Base-by-base conservation (phyloP, 2,797 vertebrate genomes). In the Phalloptychus januarius region DNA sequence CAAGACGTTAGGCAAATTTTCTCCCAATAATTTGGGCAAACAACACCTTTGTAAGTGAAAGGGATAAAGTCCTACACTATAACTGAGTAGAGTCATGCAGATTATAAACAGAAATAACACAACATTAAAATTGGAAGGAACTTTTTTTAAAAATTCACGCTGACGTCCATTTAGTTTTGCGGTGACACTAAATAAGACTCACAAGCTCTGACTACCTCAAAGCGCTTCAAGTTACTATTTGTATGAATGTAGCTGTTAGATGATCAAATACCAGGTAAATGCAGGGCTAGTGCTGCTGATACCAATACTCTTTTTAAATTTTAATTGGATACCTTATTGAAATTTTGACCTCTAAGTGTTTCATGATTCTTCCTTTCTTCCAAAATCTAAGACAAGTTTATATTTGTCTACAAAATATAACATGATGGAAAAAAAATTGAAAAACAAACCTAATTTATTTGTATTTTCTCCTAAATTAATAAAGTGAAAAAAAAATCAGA, bases 1-100 rank as follows among this genome's bases (percentile, higher is more conserved):
- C 70, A 80, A 83, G 74, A 84, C 69, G 84, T 81, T 79, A 70
- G 42, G 67, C 63, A 92, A 86, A 90, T 85, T 87, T 67, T 23
- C 74, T 72, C 72, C 76, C 76, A 82, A 86, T 90, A 83, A 88
- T 89, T 82, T 52, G 54, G 65, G 36, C 70, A 83, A 89, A 89
- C 75, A 85, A 81, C 84, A 84, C 70, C 40, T 52, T 70, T 78
- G 74, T 76, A 79, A 83, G 31, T 38, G 46, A 40, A 33, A n/a
- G 18, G 31, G 61, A 71, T 82, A 83, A 82, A 16, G 69, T 52
- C 54, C 72, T 69, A 50, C 72, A 80, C 77, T 80, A 58, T 80
- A 76, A 81, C 67, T 76, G 72, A 75, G 28, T 18, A 71, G 33
- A 86, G 69, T 58, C 56, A 71, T 2, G 67, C 13, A 46, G 13